Conservation (phyloP, 2,888 invertebrate genomes). For the Leuctra nigra region DNA sequence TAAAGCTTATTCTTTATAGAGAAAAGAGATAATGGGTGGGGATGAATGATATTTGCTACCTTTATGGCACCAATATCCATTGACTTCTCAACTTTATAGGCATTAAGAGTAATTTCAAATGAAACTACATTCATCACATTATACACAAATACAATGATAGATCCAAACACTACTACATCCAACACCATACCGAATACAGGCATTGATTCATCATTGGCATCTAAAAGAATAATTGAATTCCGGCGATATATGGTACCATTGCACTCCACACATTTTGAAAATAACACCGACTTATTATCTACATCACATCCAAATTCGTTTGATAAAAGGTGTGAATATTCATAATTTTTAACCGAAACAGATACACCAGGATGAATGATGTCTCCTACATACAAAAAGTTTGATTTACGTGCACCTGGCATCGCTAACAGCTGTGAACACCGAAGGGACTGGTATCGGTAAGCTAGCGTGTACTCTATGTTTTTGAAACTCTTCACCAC, state of each 20-base stretch:
- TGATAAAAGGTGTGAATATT: background rate
- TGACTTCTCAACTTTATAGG: background rate
- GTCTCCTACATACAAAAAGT: constrained; percentile 24
- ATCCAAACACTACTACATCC: background rate
- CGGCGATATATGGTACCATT: background rate
- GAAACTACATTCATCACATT: background rate
- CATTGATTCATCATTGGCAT: background rate
- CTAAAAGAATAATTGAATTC: background rate
- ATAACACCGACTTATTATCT: background rate
- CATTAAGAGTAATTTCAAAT: background rate
- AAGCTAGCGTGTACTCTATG: constrained; percentile 27
- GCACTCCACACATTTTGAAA: background rate
- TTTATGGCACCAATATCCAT: background rate
- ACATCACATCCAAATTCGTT: background rate
- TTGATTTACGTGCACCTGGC: constrained; percentile 16
- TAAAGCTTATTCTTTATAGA: background rate
- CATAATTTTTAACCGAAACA: no score
- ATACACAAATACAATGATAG: background rate
- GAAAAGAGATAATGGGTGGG: background rate
- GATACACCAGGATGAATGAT: background rate
- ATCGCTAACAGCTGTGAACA: constrained; percentile 21
- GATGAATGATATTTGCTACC: background rate
- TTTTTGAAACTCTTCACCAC: constrained; percentile 31
- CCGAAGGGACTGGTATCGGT: constrained; percentile 27
- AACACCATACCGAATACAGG: background rate